Conservation (phyloP, 2,113 vertebrate species). For the Apodemus sylvaticus region DNA sequence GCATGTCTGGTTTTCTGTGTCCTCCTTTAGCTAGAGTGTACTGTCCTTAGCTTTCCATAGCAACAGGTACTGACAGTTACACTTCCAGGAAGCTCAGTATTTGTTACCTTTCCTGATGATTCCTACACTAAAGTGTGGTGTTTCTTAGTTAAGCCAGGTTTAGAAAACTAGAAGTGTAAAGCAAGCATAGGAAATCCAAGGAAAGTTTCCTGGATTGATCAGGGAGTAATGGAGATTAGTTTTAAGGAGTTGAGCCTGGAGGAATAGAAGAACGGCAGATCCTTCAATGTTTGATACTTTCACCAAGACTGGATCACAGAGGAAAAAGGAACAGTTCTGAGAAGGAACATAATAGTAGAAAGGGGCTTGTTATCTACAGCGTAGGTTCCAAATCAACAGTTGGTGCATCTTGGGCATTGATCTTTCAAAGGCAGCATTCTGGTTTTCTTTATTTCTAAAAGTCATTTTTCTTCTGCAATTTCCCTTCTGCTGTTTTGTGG, state of each 20-base stretch:
- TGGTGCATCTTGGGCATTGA: not conserved
- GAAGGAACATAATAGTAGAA: not conserved
- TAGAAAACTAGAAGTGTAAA: conserved; percentile 3
- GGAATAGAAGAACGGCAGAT: not conserved
- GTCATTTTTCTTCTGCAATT: not conserved
- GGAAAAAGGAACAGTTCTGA: not conserved
- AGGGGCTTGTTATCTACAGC: not conserved
- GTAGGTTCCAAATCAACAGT: not conserved
- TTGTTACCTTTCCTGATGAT: conserved; percentile 13
- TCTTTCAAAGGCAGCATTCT: not conserved
- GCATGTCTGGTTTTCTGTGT: not conserved
- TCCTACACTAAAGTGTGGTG: not conserved
- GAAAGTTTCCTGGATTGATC: not conserved
- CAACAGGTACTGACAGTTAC: not conserved
- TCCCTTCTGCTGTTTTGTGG: not conserved
- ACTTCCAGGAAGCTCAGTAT: not conserved
- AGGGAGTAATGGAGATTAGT: not conserved
- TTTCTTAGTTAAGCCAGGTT: not conserved
- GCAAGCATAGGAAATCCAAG: conserved; percentile 26
- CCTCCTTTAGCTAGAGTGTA: not conserved
- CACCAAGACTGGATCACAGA: not conserved
- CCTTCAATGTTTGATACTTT: not conserved
- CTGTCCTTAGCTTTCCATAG: not conserved
- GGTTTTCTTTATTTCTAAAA: conserved; percentile 28
- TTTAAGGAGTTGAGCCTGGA: not conserved